Percentiles rank a stretch among this genome's conserved stretches.
Conservation (phyloP, 1,140 invertebrate genomes). For the Phthorimaea operculella region DNA sequence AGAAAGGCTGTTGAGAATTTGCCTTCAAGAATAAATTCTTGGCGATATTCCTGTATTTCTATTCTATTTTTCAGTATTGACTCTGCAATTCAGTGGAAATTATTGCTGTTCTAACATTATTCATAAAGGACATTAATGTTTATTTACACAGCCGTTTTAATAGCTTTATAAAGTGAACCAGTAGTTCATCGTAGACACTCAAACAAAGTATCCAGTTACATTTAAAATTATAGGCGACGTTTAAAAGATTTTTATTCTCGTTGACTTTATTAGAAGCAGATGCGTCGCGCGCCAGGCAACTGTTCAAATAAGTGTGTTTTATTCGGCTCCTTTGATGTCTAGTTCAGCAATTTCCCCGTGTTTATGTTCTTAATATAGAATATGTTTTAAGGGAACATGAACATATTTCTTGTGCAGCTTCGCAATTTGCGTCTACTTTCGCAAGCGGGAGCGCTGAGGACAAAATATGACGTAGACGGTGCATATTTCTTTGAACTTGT, state of each 20-base stretch:
- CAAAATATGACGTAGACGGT: too few species aligned
- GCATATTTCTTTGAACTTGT: too few species aligned
- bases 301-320: conserved; percentile 47
- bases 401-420: neutral
- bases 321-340: conserved; percentile 50
- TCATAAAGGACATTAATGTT: too few species aligned
- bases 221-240: conserved; percentile 20
- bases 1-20: neutral
- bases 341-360: conserved; percentile 34
- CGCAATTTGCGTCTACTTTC: neutral
- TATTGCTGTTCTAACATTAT: too few species aligned
- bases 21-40: neutral
- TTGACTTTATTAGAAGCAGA: conserved; percentile 37
- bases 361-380: conserved; percentile 16
- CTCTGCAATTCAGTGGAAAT: too few species aligned
- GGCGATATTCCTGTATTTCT: neutral
- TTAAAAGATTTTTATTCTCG: conserved; percentile 34
- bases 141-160: too few species aligned
- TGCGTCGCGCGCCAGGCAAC: conserved; percentile 32
- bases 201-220: neutral
- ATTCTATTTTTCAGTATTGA: neutral
- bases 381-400: conserved; percentile 1
- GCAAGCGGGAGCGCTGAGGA: too few species aligned
- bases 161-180: neutral
- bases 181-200: neutral